Evolutionary conservation across 1,140 invertebrate genomes (phyloP).

Genomic region (Pygmarrhopalites habei): DNA sequence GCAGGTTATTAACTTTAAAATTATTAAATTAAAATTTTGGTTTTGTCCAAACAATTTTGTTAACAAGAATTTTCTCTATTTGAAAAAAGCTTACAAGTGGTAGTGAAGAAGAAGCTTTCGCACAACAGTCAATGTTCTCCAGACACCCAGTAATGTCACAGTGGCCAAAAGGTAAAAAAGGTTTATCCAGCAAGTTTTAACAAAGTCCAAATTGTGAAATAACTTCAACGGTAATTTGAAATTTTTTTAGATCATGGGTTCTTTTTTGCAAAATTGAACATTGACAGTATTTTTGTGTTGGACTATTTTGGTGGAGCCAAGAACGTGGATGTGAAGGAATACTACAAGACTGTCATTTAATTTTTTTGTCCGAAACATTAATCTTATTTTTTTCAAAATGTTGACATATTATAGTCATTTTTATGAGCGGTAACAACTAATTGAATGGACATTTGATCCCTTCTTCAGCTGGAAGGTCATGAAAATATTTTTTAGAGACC

Average conservation of each 20-base stretch:
- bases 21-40: constrained; percentile 23
- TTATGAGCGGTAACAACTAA: no score
- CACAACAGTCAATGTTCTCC: constrained; percentile 55
- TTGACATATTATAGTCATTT: no score
- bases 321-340: constrained; percentile 17
- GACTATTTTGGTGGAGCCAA: constrained; percentile 67
- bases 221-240: no score
- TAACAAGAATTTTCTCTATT: constrained; percentile 34
- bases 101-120: constrained; percentile 54
- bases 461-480: no score
- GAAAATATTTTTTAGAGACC: no score
- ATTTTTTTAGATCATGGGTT: constrained; percentile 59
- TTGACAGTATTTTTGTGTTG: constrained; percentile 59
- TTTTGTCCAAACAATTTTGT: no score
- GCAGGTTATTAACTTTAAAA: constrained; percentile 49
- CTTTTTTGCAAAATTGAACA: constrained; percentile 65
- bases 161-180: constrained; percentile 56
- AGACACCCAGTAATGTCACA: constrained; percentile 61
- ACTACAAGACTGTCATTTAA: constrained; percentile 20
- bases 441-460: no score
- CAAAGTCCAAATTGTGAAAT: no score
- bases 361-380: no score
- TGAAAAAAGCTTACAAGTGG: constrained; percentile 56
- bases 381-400: no score
- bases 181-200: no score